Conservation (phyloP, 1,140 invertebrate genomes). For the Bombus terrestris region DNA sequence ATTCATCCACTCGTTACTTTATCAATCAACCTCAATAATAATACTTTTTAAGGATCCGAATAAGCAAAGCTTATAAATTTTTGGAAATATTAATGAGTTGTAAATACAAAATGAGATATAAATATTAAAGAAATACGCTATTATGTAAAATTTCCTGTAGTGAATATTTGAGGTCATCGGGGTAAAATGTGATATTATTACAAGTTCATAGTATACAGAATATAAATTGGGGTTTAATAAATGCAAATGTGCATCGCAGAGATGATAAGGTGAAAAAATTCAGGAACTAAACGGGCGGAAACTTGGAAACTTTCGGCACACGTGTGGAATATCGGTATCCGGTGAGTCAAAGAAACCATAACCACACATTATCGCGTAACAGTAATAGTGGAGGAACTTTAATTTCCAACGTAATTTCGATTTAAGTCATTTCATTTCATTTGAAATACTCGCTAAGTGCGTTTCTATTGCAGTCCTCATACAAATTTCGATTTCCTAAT, state of each 20-base stretch:
- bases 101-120: background rate
- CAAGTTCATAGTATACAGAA: background rate
- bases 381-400: background rate
- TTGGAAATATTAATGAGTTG: too few relatives aligned
- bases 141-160: background rate
- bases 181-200: background rate
- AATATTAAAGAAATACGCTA: background rate
- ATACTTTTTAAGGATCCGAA: too few relatives aligned
- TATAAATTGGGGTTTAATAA: background rate
- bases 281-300: background rate
- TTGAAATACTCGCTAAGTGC: background rate
- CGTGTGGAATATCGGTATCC: constrained; percentile 5
- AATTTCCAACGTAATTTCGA: constrained; percentile 9
- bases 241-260: too few relatives aligned
- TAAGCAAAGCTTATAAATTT: too few relatives aligned
- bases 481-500: background rate
- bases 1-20: too few relatives aligned
- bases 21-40: too few relatives aligned
- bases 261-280: background rate
- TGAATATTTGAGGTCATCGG: background rate
- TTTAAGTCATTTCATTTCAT: background rate
- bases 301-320: constrained; percentile 7
- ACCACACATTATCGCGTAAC: background rate
- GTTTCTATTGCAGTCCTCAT: background rate
- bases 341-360: background rate